phyloP scores from a whole-genome alignment of 2,113 vertebrate species.

The Dromaius novaehollandiae region DNA sequence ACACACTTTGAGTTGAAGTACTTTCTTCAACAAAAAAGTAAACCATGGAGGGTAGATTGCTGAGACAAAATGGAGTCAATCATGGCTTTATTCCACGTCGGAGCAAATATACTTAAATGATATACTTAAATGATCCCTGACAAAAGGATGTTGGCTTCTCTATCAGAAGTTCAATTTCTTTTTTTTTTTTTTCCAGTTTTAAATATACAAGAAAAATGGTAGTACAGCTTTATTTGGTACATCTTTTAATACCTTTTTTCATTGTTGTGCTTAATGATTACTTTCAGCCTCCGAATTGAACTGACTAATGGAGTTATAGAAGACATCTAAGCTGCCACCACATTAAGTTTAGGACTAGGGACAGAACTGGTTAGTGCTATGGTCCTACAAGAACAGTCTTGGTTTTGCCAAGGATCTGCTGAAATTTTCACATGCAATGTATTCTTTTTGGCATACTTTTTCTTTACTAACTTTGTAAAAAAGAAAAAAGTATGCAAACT shows the following conservation, averaged over 20 bases:
- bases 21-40: neutral
- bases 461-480: neutral
- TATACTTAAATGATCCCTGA: too few relatives aligned
- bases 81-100: neutral
- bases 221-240: neutral
- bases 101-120: neutral
- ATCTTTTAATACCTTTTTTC: neutral
- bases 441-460: neutral
- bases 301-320: neutral
- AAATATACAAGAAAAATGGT: neutral
- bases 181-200: neutral
- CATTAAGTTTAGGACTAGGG: neutral
- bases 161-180: too few relatives aligned
- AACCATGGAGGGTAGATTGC: neutral
- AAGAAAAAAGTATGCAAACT: neutral
- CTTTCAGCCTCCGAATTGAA: neutral
- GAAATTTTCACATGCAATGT: neutral
- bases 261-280: neutral
- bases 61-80: neutral
- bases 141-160: neutral
- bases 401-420: neutral
- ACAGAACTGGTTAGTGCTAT: neutral
- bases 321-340: neutral
- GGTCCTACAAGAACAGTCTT: neutral
- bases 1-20: neutral